A percentile compares a stretch with the other conserved stretches of the same genome.
phyloP scores from a whole-genome alignment of 2,888 invertebrate genomes.

The Lycaena phlaeas region DNA sequence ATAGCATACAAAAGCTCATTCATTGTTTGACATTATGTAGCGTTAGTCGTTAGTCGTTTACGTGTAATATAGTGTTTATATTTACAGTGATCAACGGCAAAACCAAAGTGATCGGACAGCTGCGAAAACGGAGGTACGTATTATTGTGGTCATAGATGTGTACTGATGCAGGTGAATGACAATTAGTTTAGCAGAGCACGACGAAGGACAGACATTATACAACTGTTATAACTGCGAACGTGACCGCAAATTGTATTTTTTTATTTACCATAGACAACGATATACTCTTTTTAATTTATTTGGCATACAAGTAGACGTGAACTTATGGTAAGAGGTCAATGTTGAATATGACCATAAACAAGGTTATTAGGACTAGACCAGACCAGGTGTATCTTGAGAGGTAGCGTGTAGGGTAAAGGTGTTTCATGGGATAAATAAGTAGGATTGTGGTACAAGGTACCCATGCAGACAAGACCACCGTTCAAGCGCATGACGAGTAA shows the following conservation, averaged over 20 bases:
- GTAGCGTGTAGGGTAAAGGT: too few species aligned
- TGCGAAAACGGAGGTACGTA: constrained; percentile 61
- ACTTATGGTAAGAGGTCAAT: too few species aligned
- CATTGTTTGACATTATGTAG: constrained; percentile 21
- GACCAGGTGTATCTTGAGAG: too few species aligned
- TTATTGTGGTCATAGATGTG: constrained; percentile 38
- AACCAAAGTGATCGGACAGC: constrained; percentile 48
- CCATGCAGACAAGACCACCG: too few species aligned
- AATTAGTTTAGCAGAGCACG: constrained; percentile 55
- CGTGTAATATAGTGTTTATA: background rate
- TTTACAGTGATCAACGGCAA: constrained; percentile 51
- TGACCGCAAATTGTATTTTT: constrained; percentile 30
- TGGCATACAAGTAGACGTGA: too few species aligned
- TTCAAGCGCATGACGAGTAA: too few species aligned
- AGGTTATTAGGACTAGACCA: too few species aligned
- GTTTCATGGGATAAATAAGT: too few species aligned
- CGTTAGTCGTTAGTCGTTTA: background rate
- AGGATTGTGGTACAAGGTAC: too few species aligned
- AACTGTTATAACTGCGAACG: constrained; percentile 47
- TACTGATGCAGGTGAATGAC: constrained; percentile 49
- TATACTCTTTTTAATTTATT: too few species aligned
- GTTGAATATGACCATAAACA: too few species aligned
- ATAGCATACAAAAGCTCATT: background rate
- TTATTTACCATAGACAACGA: too few species aligned
- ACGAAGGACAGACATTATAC: constrained; percentile 59